A percentile compares a stretch with the other conserved stretches of the same genome.
Evolutionary conservation across 2,888 invertebrate species (phyloP).

Genomic region (Diaphora mendica): DNA sequence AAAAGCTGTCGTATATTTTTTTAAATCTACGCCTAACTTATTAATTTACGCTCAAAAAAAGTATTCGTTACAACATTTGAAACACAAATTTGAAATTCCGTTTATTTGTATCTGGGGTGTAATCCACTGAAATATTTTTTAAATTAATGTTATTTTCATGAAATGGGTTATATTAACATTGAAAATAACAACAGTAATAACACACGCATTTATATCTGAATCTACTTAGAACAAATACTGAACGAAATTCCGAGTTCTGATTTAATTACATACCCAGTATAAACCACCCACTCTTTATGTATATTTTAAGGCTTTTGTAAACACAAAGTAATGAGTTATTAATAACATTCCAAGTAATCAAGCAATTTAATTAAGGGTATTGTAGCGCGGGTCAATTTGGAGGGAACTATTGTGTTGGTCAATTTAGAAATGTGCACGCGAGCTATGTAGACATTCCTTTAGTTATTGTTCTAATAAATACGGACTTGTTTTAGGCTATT

Average conservation of each 20-base stretch:
- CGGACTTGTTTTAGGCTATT: background rate
- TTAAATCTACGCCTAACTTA: background rate
- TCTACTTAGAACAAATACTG: background rate
- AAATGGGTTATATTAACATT: background rate
- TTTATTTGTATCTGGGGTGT: background rate
- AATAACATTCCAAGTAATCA: constrained; percentile 25
- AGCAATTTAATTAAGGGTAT: constrained; percentile 25
- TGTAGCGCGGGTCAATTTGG: constrained; percentile 23
- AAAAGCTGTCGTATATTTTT: background rate
- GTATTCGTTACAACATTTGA: background rate
- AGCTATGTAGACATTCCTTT: constrained; percentile 24
- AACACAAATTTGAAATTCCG: background rate
- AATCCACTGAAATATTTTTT: background rate
- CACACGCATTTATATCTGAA: background rate
- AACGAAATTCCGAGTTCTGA: background rate
- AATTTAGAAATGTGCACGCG: constrained; percentile 34
- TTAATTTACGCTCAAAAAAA: background rate
- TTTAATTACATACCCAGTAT: background rate
- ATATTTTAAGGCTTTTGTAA: background rate
- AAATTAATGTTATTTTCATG: background rate
- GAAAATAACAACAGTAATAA: background rate
- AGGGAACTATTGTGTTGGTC: constrained; percentile 27
- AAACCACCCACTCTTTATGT: background rate
- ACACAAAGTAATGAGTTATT: constrained; percentile 20
- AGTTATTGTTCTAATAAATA: constrained; percentile 16